Conservation (phyloP, 2,888 invertebrate species). For the Psylliodes chrysocephalus region DNA sequence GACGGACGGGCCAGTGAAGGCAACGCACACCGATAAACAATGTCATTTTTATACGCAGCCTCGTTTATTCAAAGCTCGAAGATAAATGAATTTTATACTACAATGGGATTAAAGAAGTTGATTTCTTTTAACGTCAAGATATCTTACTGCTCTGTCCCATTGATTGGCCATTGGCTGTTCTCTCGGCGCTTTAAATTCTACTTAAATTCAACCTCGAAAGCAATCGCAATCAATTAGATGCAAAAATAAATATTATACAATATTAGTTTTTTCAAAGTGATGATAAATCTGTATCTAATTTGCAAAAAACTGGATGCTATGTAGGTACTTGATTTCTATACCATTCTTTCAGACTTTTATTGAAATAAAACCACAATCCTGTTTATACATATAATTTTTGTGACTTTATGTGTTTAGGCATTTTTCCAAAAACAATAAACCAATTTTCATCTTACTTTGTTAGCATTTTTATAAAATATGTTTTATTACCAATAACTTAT, state of each 20-base stretch:
- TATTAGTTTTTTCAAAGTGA: too few species aligned
- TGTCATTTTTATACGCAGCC: constrained; percentile 51
- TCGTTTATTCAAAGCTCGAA: constrained; percentile 52
- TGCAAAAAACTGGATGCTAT: too few species aligned
- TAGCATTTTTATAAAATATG: too few species aligned
- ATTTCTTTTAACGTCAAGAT: constrained; percentile 41
- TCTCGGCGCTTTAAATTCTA: constrained; percentile 10
- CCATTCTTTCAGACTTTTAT: too few species aligned
- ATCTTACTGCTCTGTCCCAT: constrained; percentile 34
- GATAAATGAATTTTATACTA: constrained; percentile 52
- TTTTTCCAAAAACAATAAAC: too few species aligned
- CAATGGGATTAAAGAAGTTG: constrained; percentile 49
- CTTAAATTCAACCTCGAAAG: constrained; percentile 29
- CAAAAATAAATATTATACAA: background rate
- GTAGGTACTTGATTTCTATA: too few species aligned
- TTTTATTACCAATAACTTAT: too few species aligned
- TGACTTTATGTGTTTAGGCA: too few species aligned
- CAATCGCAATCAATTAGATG: constrained; percentile 24
- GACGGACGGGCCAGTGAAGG: constrained; percentile 34
- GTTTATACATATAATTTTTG: too few species aligned
- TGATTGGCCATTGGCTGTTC: constrained; percentile 30
- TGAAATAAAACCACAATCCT: too few species aligned
- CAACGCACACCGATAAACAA: constrained; percentile 44
- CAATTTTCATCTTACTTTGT: too few species aligned
- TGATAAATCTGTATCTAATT: too few species aligned